Base-by-base conservation (phyloP, 2,888 invertebrate genomes). In the Catocala fraxini region DNA sequence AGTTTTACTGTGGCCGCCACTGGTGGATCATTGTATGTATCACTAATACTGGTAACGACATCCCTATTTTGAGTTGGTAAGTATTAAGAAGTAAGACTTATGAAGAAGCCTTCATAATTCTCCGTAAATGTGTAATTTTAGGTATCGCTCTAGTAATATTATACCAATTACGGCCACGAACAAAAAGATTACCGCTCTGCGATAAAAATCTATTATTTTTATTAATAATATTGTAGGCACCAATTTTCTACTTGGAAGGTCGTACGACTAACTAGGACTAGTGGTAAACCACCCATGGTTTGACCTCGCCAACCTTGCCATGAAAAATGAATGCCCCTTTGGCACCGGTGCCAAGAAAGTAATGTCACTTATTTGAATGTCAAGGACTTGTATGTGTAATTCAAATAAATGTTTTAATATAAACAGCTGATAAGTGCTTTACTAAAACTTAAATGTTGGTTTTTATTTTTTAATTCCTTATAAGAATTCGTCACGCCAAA, bases 281-380 rank as follows among this genome's bases (percentile, higher is more conserved):
- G 35, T n/a, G 43, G 7, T n/a, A 45, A 25, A 42, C 35, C 43
- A 43, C 11, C 11, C 12, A 51, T 57, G 35, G 45, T n/a, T 33
- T 13, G 41, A 59, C 59, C 47, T 51, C 6, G 39, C 33, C 69
- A 73, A 73, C 74, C 71, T 75, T 71, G 68, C 56, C 57, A 68
- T 54, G 45, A 75, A 70, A 71, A 71, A 71, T 77, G 62, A 59
- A 59, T 54, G 69, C 56, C 59, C 47, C 52, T 56, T 72, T 75
- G 75, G 76, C 68, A 58, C 53, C 15, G 52, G 46, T 64, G 70
- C 74, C 73, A 80, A 79, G 57, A 68, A 77, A 66, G 49, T 33
- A 70, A 59, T 70, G 55, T 65, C 51, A 58, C 57, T 57, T 57
- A 39, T 51, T 51, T 67, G 49, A 75, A 73, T 74, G 71, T 70